Base-by-base conservation (phyloP, 2,888 invertebrate genomes). In the Drosophila neonasuta region DNA sequence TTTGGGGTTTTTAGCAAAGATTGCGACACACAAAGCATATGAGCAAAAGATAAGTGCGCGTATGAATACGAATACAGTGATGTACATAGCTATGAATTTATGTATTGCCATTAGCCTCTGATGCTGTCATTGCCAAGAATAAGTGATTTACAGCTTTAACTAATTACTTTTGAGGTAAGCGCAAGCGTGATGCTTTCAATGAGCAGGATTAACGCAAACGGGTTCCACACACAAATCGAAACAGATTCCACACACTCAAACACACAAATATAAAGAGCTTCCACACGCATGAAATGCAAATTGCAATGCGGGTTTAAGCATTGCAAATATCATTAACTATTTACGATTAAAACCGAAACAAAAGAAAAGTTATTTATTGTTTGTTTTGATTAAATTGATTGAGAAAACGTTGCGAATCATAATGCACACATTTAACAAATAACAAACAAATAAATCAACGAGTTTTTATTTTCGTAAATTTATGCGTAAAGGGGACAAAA, bases 111-210 rank as follows among this genome's bases (percentile, higher is more conserved):
- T 48, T 58, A 51, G 45, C 44, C 42, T 39, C n/a, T 41, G 63
- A 68, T 71, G 49, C 59, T 70, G 73, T 70, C 73, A 74, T 58
- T 56, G 70, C 71, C 71, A 49, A 73, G 71, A 74, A 70, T 74
- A 74, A 48, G 36, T 59, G 55, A 68, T 68, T 73, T 44, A 58
- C 51, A 34, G 34, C 50, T 13, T 20, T 58, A 44, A 44, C 39
- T 68, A 29, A 36, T 29, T 54, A 42, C 13, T 36, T 51, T 48
- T 17, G 44, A 44, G 17, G 15, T 32, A 7, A 17, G 34, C 32
- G 34, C 55, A 24, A 11, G 29, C 11, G 41, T 8, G 52, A 51
- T 51, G 39, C n/a, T 34, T 44, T 32, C 44, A 54, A 54, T 54
- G 54, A 44, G 32, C 54, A 54, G 54, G 54, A 44, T 55, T 55